phyloP scores from a whole-genome alignment of 2,888 invertebrate species.

The Drosophila fungiperda region DNA sequence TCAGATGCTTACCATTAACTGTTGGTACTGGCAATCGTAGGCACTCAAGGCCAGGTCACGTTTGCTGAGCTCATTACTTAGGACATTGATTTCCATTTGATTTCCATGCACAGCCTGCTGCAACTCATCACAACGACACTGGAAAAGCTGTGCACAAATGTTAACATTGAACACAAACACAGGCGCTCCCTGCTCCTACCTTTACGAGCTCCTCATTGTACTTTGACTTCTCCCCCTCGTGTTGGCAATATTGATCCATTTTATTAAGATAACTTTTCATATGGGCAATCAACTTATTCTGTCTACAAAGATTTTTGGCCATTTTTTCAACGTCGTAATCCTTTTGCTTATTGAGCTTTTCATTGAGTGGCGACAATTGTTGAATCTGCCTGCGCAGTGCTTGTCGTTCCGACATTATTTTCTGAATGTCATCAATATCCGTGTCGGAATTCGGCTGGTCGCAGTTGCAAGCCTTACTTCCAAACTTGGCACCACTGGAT shows the following conservation, averaged over 20 bases:
- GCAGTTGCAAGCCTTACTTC: background rate
- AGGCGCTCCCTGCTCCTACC: slow-evolving; percentile 27
- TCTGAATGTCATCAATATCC: slow-evolving; percentile 67
- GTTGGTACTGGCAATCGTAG: slow-evolving; percentile 75
- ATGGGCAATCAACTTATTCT: slow-evolving; percentile 59
- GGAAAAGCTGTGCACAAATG: background rate
- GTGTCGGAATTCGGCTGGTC: slow-evolving; percentile 26
- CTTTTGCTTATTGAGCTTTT: slow-evolving; percentile 53
- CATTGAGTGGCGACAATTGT: slow-evolving; percentile 50
- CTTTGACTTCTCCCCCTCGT: slow-evolving; percentile 58
- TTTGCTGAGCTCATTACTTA: slow-evolving; percentile 72
- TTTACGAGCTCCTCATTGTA: slow-evolving; percentile 65
- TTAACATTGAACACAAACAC: background rate
- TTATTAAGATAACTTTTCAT: slow-evolving; percentile 72
- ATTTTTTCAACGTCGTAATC: slow-evolving; percentile 46
- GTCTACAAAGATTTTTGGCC: slow-evolving; percentile 42
- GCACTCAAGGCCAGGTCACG: slow-evolving; percentile 72
- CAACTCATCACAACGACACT: slow-evolving; percentile 66
- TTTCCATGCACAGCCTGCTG: slow-evolving; percentile 59
- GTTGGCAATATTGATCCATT: slow-evolving; percentile 78
- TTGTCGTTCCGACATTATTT: slow-evolving; percentile 76
- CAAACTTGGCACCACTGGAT: background rate
- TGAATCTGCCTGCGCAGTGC: slow-evolving; percentile 68
- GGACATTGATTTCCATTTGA: slow-evolving; percentile 68
- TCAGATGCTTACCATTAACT: slow-evolving; percentile 57